These are phyloP conservation scores for Pelagia noctiluca DNA, from an alignment of 30 jellyfish, hydroid and myxozoan species.

Conservation along the genomic window DNA sequence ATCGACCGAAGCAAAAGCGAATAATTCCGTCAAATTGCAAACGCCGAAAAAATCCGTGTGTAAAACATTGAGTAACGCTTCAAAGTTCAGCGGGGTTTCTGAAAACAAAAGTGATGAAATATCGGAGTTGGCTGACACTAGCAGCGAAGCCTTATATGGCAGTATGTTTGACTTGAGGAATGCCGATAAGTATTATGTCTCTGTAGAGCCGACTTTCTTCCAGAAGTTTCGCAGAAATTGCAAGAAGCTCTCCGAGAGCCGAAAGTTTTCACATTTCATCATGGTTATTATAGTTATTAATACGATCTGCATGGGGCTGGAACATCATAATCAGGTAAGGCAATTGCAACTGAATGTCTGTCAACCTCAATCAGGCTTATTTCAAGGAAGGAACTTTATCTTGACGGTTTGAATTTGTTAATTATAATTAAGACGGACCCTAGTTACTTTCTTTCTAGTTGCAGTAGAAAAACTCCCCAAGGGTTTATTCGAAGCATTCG, in stretches of 20 bases:
- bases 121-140: constrained; percentile 77
- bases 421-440: no score
- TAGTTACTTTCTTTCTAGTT: no score
- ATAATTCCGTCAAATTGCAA: constrained; percentile 47
- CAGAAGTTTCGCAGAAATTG: constrained; percentile 77
- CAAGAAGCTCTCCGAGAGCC: constrained; percentile 84
- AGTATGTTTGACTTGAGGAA: constrained; percentile 86
- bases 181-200: constrained; percentile 89
- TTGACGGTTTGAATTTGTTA: no score
- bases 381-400: no score
- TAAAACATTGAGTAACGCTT: constrained; percentile 54
- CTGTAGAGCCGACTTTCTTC: constrained; percentile 79
- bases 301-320: constrained; percentile 95
- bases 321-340: constrained; percentile 89
- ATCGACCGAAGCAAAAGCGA: constrained; percentile 56
- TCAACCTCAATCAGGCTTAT: no score
- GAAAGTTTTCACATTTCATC: constrained; percentile 80
- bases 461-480: no score
- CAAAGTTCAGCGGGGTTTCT: constrained; percentile 43
- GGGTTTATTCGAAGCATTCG: no score
- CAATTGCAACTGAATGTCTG: no score
- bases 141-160: constrained; percentile 85
- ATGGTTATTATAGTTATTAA: constrained; percentile 78
- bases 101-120: constrained; percentile 69
- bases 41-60: constrained; percentile 36